Conservation (phyloP, 92 coral and sea anemone species). For the Scolanthus callimorphus region DNA sequence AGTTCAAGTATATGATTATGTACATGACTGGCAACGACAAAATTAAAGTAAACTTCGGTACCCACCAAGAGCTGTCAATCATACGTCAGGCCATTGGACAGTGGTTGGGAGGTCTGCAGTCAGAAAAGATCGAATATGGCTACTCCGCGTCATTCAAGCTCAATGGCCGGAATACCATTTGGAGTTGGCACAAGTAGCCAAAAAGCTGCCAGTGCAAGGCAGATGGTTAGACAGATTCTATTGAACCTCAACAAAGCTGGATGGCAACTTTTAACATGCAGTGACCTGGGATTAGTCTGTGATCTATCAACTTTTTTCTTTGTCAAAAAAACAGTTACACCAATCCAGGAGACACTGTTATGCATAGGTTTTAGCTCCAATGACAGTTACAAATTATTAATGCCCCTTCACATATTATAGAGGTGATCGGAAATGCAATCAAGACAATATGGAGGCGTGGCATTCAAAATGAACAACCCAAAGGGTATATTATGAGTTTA, state of each 20-base stretch:
- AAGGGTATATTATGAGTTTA: conserved; percentile 29
- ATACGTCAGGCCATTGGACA: conserved; percentile 58
- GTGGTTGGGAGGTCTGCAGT: conserved; percentile 47
- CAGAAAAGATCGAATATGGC: conserved; percentile 11
- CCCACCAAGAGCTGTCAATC: conserved; percentile 28
- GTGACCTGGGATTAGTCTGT: conserved; percentile 26
- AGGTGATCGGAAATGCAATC: conserved; percentile 36
- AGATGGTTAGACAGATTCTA: conserved; percentile 42
- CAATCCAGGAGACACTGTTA: conserved; percentile 32
- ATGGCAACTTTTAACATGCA: conserved; percentile 36
- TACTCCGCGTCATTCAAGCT: conserved; percentile 33
- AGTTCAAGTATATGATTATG: conserved; percentile 51
- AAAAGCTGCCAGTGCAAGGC: conserved; percentile 27
- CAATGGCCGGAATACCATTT: conserved; percentile 61
- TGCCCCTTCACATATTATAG: conserved; percentile 41
- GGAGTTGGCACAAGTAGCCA: background rate
- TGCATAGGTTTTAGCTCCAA: conserved; percentile 51
- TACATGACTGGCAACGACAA: conserved; percentile 19
- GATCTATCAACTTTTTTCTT: conserved; percentile 57
- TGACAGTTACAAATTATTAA: conserved; percentile 61
- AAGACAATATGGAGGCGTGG: conserved; percentile 38
- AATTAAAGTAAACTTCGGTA: conserved; percentile 40
- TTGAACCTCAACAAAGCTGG: conserved; percentile 55
- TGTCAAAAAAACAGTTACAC: conserved; percentile 20
- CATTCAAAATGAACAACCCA: conserved; percentile 35